Evolutionary conservation across 2,113 vertebrate genomes (phyloP), one percentile per base, ranked within the genome.

Genomic region (Irena cyanogastra): DNA sequence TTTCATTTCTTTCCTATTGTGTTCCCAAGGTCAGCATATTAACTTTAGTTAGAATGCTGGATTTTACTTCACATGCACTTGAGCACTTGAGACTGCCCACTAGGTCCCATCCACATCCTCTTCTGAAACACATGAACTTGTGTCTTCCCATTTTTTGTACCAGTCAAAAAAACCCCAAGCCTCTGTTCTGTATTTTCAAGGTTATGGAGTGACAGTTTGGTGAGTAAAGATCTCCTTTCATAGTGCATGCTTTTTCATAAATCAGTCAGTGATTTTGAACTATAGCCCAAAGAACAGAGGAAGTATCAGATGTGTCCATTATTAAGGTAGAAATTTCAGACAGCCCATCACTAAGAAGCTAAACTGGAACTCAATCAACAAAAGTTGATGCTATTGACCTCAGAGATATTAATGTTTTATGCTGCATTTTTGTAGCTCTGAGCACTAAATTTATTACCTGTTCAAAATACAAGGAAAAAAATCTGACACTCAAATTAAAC

Each of bases 231-330:
- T 56, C 72, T 75, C n/a, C 35, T 75, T 92, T 81, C 50, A 76
- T 3, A 77, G 42, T 4, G 7, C 30, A 28, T 37, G 60, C 27
- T 77, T 90, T 88, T 68, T 91, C 81, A 89, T 89, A 96, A 94
- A 95, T 94, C 89, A 93, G 72, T 90, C 8, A 0, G 45, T 68
- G 69, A 80, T 78, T 93, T 81, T 79, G 57, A 94, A 68, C 74
- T 37, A 26, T 4, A 82, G 52, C 28, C n/a, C 61, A 82, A 94
- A 90, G 80, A 95, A 87, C 57, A 90, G n/a, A 93, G 88, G 88
- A 96, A 94, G 81, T 95, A 89, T 87, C 93, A 93, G 39, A 74
- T 90, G 70, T 76, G 69, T 14, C 70, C 77, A 72, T 95, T 89
- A 93, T 65, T 83, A 94, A 76, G 47, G 56, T 1, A 84, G 87